Percentiles rank a stretch among this genome's conserved stretches.
Evolutionary conservation across 2,888 invertebrate species (phyloP).

Genomic region (Lamellibrachia satsuma): DNA sequence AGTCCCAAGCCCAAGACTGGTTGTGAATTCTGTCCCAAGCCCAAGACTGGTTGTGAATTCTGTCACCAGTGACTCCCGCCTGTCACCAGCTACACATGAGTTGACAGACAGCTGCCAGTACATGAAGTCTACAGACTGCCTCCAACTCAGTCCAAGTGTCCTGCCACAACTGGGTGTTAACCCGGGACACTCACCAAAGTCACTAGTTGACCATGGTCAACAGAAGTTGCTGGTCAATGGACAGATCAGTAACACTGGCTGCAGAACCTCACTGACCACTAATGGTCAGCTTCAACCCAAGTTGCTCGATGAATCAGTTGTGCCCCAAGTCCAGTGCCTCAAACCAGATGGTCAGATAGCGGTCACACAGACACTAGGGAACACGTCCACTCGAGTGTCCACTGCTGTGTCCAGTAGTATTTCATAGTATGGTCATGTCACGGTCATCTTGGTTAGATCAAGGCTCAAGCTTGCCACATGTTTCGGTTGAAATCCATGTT

Average conservation of each 20-base stretch:
- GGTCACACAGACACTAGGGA: not conserved
- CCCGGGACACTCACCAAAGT: not conserved
- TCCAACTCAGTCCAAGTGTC: not conserved
- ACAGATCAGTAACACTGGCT: not conserved
- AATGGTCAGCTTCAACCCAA: not conserved
- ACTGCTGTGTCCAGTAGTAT: not conserved
- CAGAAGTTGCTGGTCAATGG: not conserved
- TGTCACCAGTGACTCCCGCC: not conserved
- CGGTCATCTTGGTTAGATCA: not conserved
- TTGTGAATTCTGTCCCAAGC: too few species aligned
- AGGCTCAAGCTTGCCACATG: not conserved
- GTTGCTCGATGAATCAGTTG: not conserved
- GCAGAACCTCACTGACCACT: not conserved
- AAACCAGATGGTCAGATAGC: not conserved
- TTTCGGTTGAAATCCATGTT: too few species aligned
- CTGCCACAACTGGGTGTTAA: not conserved
- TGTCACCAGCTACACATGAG: not conserved
- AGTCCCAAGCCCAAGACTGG: too few species aligned
- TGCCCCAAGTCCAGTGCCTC: not conserved
- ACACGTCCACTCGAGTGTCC: slow-evolving; percentile 2
- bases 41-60: too few species aligned
- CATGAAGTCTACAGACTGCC: not conserved
- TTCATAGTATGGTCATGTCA: not conserved
- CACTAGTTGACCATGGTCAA: not conserved
- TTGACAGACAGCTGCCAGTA: not conserved